These are phyloP conservation scores for Nycticorax nycticorax DNA, from an alignment of 2,113 vertebrate genomes.

Conservation along the genomic window DNA sequence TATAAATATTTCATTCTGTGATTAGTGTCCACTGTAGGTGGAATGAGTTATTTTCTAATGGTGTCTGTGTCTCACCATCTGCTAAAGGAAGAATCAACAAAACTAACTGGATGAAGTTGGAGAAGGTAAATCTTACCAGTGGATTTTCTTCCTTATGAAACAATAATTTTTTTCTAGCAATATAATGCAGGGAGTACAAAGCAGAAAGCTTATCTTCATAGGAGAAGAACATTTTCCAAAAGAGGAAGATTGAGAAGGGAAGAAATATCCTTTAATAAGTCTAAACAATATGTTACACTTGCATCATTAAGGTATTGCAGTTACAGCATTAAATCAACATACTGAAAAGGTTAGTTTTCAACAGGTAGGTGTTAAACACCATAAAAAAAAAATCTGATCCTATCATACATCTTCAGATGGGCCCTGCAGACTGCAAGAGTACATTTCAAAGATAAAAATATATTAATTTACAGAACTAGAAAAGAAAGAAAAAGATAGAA, in stretches of 20 bases:
- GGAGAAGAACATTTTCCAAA: background rate
- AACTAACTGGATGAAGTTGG: accelerated
- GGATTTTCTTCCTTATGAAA: background rate
- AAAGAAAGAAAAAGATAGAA: background rate
- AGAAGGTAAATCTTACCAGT: background rate
- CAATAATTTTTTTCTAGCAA: accelerated
- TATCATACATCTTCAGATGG: background rate
- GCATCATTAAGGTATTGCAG: background rate
- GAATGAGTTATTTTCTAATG: background rate
- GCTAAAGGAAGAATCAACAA: background rate
- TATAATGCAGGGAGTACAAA: background rate
- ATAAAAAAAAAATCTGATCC: background rate
- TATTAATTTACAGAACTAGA: background rate
- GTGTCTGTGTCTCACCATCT: background rate
- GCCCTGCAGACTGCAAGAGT: accelerated
- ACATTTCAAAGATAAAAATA: background rate
- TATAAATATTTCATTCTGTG: background rate
- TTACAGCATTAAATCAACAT: background rate
- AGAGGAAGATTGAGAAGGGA: background rate
- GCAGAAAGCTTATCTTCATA: background rate
- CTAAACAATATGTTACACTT: background rate
- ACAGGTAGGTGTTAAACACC: background rate
- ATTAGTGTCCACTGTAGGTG: background rate
- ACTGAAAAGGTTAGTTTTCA: background rate
- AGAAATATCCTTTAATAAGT: background rate